Base-by-base conservation (phyloP, 2,888 invertebrate genomes). In the Heliconius cydno region DNA sequence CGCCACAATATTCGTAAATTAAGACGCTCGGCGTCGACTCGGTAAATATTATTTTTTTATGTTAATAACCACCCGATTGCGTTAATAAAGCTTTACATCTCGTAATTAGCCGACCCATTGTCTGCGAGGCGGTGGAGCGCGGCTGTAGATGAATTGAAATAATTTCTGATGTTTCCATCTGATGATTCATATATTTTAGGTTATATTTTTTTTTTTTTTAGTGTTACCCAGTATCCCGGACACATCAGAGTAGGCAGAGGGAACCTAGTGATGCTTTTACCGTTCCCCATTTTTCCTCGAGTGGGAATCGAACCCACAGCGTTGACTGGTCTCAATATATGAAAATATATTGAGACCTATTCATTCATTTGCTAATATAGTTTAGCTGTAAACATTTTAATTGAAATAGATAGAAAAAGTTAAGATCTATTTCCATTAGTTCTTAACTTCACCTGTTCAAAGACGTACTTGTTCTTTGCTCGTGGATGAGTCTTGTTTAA, bases 21-120 rank as follows among this genome's bases (percentile, higher is more conserved):
- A 94, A 93, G 93, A 91, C 60, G 91, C 88, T 90, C 87, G 86
- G 83, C 87, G 86, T 87, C 88, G 83, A 89, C 87, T 88, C 89
- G 87, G 94, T 94, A 94, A 94, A 94, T 94, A 95, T 94, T 94
- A 94, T 94, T 95, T 95, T 95, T 95, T 95, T 94, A 94, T 95
- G 94, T 94, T 94, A 94, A 94, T 94, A 90, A 92, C 92, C 90
- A 86, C 89, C 91, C 92, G 92, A 94, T 94, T 93, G 94, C 92
- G 94, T 93, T 94, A 94, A 94, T 95, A 94, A 94, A 94, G 93
- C 92, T 92, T 92, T 93, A 94, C 93, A 93, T 93, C 92, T 91
- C 89, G 92, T 94, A 94, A 94, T 94, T 94, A 94, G 83, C 80
- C 82, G 82, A 63, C 65, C 82, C 80, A 83, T 83, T 83, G 83